These are phyloP conservation scores for Eutolmus rufibarbis DNA, from an alignment of 2,888 invertebrate species.

Conservation along the genomic window DNA sequence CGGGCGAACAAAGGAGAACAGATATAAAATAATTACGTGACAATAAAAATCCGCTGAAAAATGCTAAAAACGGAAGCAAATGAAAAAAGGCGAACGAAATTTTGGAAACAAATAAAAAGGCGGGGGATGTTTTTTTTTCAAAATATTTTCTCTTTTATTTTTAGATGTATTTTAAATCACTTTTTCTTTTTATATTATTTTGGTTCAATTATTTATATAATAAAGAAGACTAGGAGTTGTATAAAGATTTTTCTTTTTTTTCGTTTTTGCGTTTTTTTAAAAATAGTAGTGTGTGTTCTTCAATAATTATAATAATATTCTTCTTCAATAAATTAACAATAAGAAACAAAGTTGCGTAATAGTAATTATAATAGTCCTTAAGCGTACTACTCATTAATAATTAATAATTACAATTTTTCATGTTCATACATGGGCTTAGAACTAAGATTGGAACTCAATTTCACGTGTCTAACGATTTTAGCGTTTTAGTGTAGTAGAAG, in stretches of 20 bases:
- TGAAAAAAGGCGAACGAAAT: background rate
- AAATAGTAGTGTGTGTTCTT: conserved; percentile 18
- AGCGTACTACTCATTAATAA: background rate
- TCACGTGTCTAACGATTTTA: conserved; percentile 22
- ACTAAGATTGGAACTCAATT: conserved; percentile 28
- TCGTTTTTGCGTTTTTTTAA: conserved; percentile 22
- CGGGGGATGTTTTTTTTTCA: conserved; percentile 9
- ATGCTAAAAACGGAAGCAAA: background rate
- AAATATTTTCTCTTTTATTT: conserved; percentile 40
- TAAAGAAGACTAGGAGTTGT: conserved; percentile 41
- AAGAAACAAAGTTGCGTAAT: conserved; percentile 25
- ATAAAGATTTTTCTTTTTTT: conserved; percentile 25
- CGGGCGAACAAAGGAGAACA: background rate
- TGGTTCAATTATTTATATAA: conserved; percentile 22
- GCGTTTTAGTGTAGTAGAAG: conserved; percentile 4
- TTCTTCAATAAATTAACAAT: conserved; percentile 34
- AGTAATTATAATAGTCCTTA: conserved; percentile 25
- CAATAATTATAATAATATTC: conserved; percentile 23
- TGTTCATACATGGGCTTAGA: conserved; percentile 6
- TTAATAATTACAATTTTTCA: conserved; percentile 14
- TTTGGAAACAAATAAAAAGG: conserved; percentile 13
- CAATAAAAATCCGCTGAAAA: background rate
- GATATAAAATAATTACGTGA: background rate
- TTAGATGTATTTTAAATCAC: conserved; percentile 29
- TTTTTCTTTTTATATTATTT: conserved; percentile 33